Conservation (phyloP, 1,140 invertebrate species). For the Dreissena rostriformis region DNA sequence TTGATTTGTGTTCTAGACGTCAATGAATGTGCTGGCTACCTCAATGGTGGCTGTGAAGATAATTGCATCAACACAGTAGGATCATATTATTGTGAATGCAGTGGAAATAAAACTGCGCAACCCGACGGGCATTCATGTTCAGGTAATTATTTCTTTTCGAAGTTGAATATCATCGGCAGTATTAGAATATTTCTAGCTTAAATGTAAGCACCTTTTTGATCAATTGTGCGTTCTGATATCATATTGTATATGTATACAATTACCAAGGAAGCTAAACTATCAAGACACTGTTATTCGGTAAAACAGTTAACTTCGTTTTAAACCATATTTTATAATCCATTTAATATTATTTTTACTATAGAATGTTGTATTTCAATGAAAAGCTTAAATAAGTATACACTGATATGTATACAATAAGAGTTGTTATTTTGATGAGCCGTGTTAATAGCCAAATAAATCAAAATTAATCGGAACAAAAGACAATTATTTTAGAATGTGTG, state of each 20-base stretch:
- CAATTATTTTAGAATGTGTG: not conserved
- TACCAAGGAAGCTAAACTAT: too few relatives aligned
- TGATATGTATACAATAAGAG: not conserved
- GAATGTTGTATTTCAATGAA: too few relatives aligned
- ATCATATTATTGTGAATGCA: constrained; percentile 7
- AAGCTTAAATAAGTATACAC: not conserved
- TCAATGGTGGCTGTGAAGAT: constrained; percentile 27
- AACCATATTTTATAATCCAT: too few relatives aligned
- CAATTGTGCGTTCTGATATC: not conserved
- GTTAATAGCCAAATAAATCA: not conserved
- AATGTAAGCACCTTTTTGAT: not conserved
- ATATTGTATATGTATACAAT: not conserved
- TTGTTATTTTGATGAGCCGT: not conserved
- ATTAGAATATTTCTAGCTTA: not conserved
- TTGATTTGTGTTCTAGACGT: not conserved
- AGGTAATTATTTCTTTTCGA: not conserved
- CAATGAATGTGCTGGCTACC: constrained; percentile 12
- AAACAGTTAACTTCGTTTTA: too few relatives aligned
- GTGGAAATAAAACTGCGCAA: not conserved
- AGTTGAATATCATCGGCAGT: not conserved
- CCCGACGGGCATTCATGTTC: not conserved
- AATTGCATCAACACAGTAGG: constrained; percentile 9
- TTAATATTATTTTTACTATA: too few relatives aligned
- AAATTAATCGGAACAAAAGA: not conserved
- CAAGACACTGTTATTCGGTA: too few relatives aligned